Evolutionary conservation across 2,888 invertebrate species (phyloP), one percentile per base, ranked within the genome.

Genomic region (Leucophora obtusa): DNA sequence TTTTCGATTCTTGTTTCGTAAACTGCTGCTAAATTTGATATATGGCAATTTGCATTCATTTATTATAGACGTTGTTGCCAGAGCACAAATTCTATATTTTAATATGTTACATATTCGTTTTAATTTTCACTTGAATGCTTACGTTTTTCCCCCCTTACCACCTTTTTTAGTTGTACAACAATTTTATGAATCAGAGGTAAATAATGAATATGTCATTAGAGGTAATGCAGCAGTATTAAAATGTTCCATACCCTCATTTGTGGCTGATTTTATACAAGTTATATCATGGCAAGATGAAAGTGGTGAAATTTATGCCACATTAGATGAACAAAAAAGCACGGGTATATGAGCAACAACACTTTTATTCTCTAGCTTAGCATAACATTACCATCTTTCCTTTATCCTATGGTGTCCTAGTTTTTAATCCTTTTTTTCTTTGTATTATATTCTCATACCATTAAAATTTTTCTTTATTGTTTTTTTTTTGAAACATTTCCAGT

Each of bases 201-300:
- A 94, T 87, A 94, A 94, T 83, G 94, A 94, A 89, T 94, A 94
- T 89, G 94, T 94, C 79, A 95, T 95, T 85, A 91, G 93, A 73
- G 94, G 94, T 82, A 95, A 94, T 91, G 92, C 94, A 78, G 94
- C 94, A 35, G 92, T 94, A 71, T 89, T 94, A 82, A 94, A 94
- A 89, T 95, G 94, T 91, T 94, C 93, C 87, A 94, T 95, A 84
- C 94, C 94, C 63, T 94, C 94, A 84, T 94, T 94, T 89, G 94
- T 94, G 76, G 93, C 94, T 79, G 94, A 94, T 91, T 94, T 94
- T 89, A 94, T 94, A 63, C 92, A 92, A 83, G 93, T 94, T 59
- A 92, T 93, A 79, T 93, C 93, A 82, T 94, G 94, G 94, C 92
- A 94, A 85, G 93, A 94, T 86, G 93, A 95, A 71, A 87, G 87